These are phyloP conservation scores for Holacanthella duospinosa DNA, from an alignment of 2,888 invertebrate species.

Conservation along the genomic window DNA sequence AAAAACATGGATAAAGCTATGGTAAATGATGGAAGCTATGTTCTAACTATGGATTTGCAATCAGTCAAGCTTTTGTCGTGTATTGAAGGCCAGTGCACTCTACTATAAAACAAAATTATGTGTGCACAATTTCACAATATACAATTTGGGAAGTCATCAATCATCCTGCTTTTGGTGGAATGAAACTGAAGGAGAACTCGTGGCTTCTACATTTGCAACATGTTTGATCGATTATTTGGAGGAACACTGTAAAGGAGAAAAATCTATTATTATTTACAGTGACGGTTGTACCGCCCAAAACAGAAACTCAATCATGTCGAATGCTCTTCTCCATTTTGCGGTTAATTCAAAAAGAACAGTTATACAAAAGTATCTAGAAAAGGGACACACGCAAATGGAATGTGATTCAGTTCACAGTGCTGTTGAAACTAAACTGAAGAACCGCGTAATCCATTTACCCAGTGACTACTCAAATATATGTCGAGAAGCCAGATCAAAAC, in stretches of 20 bases:
- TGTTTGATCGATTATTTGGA: slow-evolving; percentile 26
- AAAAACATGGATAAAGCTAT: slow-evolving; percentile 16
- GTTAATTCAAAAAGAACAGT: no score
- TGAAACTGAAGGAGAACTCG: no score
- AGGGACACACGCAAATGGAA: no score
- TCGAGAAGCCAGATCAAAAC: no score
- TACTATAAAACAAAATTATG: no score
- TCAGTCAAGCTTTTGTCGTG: slow-evolving; percentile 34
- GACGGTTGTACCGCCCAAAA: no score
- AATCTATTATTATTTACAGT: no score
- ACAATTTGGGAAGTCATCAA: slow-evolving; percentile 30
- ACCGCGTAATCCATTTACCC: no score
- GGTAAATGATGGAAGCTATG: slow-evolving; percentile 25
- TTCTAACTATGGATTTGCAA: slow-evolving; percentile 35
- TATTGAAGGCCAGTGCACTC: slow-evolving; percentile 18
- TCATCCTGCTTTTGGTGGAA: slow-evolving; percentile 36
- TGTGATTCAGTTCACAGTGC: no score
- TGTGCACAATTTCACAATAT: slow-evolving; percentile 39
- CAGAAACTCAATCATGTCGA: slow-evolving; percentile 36
- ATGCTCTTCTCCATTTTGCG: slow-evolving; percentile 38
- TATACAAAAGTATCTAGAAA: slow-evolving; percentile 39
- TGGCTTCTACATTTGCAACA: slow-evolving; percentile 35
- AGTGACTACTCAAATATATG: no score
- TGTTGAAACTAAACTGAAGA: no score
- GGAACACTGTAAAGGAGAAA: slow-evolving; percentile 16